A percentile compares a stretch with the other conserved stretches of the same genome.
These are phyloP conservation scores for Meteorus sp. DNA, from an alignment of 1,140 invertebrate genomes.

Conservation along the genomic window DNA sequence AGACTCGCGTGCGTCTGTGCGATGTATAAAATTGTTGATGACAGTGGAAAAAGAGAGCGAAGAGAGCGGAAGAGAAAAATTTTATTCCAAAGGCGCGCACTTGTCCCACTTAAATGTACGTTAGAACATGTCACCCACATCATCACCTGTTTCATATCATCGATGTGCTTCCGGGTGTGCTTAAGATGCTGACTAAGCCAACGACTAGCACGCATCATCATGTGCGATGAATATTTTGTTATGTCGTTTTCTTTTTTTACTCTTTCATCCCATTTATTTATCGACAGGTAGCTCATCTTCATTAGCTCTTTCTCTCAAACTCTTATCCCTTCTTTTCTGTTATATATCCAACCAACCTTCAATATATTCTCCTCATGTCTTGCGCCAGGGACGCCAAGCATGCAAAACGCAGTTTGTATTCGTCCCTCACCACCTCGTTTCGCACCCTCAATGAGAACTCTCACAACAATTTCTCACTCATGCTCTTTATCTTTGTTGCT, in stretches of 20 bases:
- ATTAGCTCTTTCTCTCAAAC: too few relatives aligned
- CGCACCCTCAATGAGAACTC: background rate
- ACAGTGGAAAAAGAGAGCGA: background rate
- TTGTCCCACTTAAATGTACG: slow-evolving; percentile 7
- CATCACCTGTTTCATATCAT: background rate
- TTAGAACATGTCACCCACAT: background rate
- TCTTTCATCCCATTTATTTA: background rate
- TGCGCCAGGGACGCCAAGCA: background rate
- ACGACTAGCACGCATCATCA: background rate
- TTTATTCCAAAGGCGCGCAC: background rate
- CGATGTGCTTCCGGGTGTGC: background rate
- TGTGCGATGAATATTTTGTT: too few relatives aligned
- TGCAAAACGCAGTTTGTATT: slow-evolving; percentile 5
- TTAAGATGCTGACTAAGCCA: slow-evolving; percentile 2
- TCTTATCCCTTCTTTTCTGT: too few relatives aligned
- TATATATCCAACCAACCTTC: too few relatives aligned
- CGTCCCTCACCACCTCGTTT: too few relatives aligned
- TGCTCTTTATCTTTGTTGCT: too few relatives aligned
- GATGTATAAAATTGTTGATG: background rate
- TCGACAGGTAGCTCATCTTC: background rate
- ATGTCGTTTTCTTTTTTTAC: too few relatives aligned
- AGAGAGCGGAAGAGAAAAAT: too few relatives aligned
- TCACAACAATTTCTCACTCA: background rate
- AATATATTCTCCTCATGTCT: background rate
- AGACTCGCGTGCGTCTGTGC: background rate